A percentile compares a stretch with the other conserved stretches of the same genome.
Evolutionary conservation across 2,113 vertebrate genomes (phyloP).

Genomic region (Callipepla californica): DNA sequence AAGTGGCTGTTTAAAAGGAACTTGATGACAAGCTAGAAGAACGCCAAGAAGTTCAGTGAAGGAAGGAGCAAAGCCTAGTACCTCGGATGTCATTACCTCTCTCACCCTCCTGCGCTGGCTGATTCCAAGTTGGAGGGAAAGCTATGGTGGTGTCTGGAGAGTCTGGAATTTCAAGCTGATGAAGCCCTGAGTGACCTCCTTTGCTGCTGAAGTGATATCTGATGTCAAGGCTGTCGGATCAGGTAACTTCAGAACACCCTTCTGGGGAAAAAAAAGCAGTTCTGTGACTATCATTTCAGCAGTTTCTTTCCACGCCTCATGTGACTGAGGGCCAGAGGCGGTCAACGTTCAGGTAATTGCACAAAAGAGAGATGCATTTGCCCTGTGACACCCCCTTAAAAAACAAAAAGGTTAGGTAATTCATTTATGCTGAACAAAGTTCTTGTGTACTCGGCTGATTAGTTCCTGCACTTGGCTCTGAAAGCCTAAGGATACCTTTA

Average conservation of each 20-base stretch:
- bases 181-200: background rate
- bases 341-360: fast-evolving
- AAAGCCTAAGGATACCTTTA: background rate
- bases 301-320: background rate
- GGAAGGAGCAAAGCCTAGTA: fast-evolving
- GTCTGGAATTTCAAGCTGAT: background rate
- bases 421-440: background rate
- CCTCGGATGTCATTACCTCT: background rate
- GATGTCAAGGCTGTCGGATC: background rate
- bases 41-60: background rate
- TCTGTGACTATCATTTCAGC: background rate
- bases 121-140: background rate
- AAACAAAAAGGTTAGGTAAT: background rate
- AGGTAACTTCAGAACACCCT: background rate
- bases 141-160: background rate
- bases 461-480: background rate
- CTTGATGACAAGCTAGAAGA: background rate
- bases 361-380: background rate
- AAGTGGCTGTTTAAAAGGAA: slow-evolving; percentile 16
- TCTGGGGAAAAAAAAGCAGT: background rate
- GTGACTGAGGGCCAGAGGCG: fast-evolving
- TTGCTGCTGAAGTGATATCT: background rate
- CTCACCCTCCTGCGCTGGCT: background rate
- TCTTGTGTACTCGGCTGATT: background rate
- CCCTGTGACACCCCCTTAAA: background rate